phyloP scores from a whole-genome alignment of 92 coral and sea anemone genomes.

The Zoanthus gigantus region DNA sequence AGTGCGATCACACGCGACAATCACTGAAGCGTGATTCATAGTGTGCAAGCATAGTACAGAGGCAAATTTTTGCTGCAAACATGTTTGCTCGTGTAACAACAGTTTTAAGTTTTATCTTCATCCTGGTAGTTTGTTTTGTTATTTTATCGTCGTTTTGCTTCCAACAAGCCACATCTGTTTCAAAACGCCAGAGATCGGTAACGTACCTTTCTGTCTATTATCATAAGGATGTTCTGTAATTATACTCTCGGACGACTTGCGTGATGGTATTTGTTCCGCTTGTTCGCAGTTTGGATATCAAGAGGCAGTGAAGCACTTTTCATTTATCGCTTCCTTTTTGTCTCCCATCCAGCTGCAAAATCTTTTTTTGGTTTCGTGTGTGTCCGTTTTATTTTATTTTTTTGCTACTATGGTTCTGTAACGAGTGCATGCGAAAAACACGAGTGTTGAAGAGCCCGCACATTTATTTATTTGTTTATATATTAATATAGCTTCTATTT shows the following conservation, averaged over 20 bases:
- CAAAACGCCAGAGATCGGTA: slow-evolving; percentile 33
- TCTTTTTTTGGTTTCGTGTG: neutral
- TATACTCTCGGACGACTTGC: neutral
- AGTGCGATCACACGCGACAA: slow-evolving; percentile 19
- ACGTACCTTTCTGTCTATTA: neutral
- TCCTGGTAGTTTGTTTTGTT: slow-evolving; percentile 3
- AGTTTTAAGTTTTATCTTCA: slow-evolving; percentile 7
- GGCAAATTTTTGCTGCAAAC: neutral
- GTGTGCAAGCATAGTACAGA: slow-evolving; percentile 2
- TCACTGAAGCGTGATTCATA: neutral
- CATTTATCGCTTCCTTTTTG: neutral
- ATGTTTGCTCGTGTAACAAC: slow-evolving; percentile 27
- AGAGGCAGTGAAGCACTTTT: slow-evolving; percentile 9
- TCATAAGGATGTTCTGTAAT: neutral
- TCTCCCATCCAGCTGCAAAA: neutral
- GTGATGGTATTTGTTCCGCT: slow-evolving; percentile 11
- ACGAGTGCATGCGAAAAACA: neutral
- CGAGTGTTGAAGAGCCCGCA: neutral
- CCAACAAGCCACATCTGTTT: slow-evolving; percentile 27
- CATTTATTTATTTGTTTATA: neutral
- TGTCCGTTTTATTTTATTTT: neutral
- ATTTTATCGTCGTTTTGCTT: slow-evolving; percentile 19
- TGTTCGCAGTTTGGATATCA: neutral
- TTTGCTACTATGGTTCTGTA: neutral
- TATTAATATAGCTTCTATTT: neutral